These are phyloP conservation scores for Drosophila sturtevanti DNA, from an alignment of 1,140 invertebrate species.

Conservation along the genomic window DNA sequence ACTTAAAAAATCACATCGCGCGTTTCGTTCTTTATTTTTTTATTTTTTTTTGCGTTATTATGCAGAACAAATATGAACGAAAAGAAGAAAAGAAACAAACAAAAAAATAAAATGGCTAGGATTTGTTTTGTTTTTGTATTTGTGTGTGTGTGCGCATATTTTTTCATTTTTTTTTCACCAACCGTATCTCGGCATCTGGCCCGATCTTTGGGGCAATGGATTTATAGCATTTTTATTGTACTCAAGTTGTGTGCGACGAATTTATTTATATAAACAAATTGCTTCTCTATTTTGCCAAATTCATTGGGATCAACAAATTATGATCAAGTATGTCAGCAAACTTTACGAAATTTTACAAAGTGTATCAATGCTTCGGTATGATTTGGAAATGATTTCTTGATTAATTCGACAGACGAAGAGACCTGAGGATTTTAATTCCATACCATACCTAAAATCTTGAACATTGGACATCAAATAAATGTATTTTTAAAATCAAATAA, in stretches of 20 bases:
- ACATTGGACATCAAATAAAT: background rate
- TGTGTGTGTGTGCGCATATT: background rate
- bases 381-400: slow-evolving; percentile 27
- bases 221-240: slow-evolving; percentile 65
- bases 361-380: slow-evolving; percentile 5
- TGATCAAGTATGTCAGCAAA: background rate
- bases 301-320: background rate
- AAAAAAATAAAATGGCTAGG: slow-evolving; percentile 33
- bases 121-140: slow-evolving; percentile 9
- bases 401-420: slow-evolving; percentile 25
- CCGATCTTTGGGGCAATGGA: slow-evolving; percentile 41
- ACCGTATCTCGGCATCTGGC: slow-evolving; percentile 19
- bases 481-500: slow-evolving; percentile 43
- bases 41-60: background rate
- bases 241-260: slow-evolving; percentile 50
- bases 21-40: background rate
- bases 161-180: background rate
- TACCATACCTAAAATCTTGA: background rate
- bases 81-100: slow-evolving; percentile 20
- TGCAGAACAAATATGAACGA: slow-evolving; percentile 6
- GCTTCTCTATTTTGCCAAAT: background rate
- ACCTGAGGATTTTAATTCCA: background rate
- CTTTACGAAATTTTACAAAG: background rate
- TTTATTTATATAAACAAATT: slow-evolving; percentile 42
- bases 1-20: slow-evolving; percentile 27